Percentiles rank a stretch among this genome's conserved stretches.
These are phyloP conservation scores for Drosophila atripex DNA, from an alignment of 2,888 invertebrate genomes.

Conservation along the genomic window DNA sequence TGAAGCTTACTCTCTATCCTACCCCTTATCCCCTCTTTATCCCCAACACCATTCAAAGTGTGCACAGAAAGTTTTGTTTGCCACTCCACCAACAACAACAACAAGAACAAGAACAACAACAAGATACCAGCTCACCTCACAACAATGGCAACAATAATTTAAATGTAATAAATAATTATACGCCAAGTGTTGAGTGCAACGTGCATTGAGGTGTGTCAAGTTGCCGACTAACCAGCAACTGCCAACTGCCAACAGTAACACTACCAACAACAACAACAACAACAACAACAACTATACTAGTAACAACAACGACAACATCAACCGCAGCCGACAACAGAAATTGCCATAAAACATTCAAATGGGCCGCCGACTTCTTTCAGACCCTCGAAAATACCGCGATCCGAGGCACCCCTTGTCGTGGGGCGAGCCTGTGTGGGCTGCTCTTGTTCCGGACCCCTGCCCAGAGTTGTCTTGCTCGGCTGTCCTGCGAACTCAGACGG, in stretches of 20 bases:
- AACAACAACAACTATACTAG: constrained; percentile 25
- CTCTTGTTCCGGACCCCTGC: constrained; percentile 21
- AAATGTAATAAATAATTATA: constrained; percentile 81
- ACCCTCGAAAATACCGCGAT: constrained; percentile 46
- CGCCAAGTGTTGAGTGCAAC: constrained; percentile 78
- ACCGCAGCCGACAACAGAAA: constrained; percentile 41
- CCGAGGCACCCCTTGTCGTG: constrained; percentile 18
- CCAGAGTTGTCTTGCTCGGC: constrained; percentile 30
- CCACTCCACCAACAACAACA: constrained; percentile 24
- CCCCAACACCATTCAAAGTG: constrained; percentile 19
- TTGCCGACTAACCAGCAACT: constrained; percentile 58
- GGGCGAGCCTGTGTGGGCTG: constrained; percentile 11
- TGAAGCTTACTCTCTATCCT: constrained; percentile 44
- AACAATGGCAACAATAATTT: constrained; percentile 73
- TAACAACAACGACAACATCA: constrained; percentile 17
- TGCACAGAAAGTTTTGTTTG: constrained; percentile 64
- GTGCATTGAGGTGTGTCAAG: constrained; percentile 76
- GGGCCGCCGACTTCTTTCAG: constrained; percentile 43
- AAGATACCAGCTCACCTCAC: constrained; percentile 25
- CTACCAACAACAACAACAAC: constrained; percentile 55
- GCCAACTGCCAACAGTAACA: constrained; percentile 42
- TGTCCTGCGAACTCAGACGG: constrained; percentile 27
- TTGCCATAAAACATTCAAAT: constrained; percentile 55
- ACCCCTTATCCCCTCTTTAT: not conserved
- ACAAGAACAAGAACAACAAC: constrained; percentile 43